These are phyloP conservation scores for Tachina lurida DNA, from an alignment of 2,888 invertebrate species.

Conservation along the genomic window DNA sequence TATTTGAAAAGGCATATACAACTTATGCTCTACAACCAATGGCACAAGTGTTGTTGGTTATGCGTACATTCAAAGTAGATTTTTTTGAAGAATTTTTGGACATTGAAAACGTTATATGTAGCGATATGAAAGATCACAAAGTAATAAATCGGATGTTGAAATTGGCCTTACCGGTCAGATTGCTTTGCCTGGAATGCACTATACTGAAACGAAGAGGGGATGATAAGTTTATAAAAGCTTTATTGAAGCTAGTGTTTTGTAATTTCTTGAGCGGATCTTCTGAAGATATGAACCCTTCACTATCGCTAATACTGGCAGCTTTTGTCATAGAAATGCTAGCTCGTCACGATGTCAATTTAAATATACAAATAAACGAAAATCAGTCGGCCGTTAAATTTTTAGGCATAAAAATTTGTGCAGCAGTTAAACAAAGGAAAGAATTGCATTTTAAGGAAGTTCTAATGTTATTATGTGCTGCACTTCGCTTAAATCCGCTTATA, in stretches of 20 bases:
- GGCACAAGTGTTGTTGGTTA: constrained; percentile 74
- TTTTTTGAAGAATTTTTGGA: constrained; percentile 78
- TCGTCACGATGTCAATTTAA: constrained; percentile 78
- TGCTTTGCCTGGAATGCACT: constrained; percentile 76
- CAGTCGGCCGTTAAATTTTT: constrained; percentile 70
- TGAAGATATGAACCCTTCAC: constrained; percentile 46
- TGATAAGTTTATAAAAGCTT: constrained; percentile 4
- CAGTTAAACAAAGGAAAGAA: constrained; percentile 68
- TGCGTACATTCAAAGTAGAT: constrained; percentile 73
- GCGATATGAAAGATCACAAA: constrained; percentile 44
- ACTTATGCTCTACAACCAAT: constrained; percentile 72
- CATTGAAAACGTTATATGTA: constrained; percentile 75
- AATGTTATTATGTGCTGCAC: constrained; percentile 77
- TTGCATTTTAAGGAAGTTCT: constrained; percentile 75
- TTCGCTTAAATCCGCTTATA: constrained; percentile 80
- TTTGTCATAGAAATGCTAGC: constrained; percentile 77
- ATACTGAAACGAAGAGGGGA: constrained; percentile 75
- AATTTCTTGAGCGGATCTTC: constrained; percentile 4
- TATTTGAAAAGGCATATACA: constrained; percentile 73
- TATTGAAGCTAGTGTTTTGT: constrained; percentile 67
- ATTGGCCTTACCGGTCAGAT: constrained; percentile 75
- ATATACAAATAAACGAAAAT: constrained; percentile 65
- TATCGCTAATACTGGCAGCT: constrained; percentile 72
- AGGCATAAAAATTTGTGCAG: constrained; percentile 65
- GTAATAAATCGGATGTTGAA: constrained; percentile 66